Percentiles rank a stretch among this genome's conserved stretches.
Conservation (phyloP, 2,888 invertebrate genomes). For the Notodonta dromedarius region DNA sequence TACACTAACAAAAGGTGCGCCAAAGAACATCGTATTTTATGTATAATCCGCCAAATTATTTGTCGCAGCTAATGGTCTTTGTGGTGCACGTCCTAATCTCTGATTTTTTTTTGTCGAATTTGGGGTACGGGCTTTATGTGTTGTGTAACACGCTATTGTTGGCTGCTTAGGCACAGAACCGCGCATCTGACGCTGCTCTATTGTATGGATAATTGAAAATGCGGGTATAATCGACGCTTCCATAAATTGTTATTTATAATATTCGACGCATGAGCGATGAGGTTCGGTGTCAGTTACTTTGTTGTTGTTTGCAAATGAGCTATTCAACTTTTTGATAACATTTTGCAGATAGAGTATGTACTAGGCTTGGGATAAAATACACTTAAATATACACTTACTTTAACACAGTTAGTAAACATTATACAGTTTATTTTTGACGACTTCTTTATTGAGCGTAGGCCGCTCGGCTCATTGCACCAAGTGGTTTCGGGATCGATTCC, state of each 20-base stretch:
- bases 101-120: conserved; percentile 55
- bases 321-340: not conserved
- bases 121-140: conserved; percentile 64
- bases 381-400: too few relatives aligned
- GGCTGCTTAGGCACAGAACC: conserved; percentile 50
- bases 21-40: conserved; percentile 51
- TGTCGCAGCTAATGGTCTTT: conserved; percentile 65
- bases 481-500: too few relatives aligned
- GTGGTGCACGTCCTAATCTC: conserved; percentile 57
- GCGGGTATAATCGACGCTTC: conserved; percentile 71
- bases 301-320: not conserved
- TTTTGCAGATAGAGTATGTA: not conserved
- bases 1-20: conserved; percentile 50
- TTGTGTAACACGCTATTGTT: conserved; percentile 72
- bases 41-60: conserved; percentile 66
- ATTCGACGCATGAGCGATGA: conserved; percentile 6
- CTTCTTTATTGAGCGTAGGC: too few relatives aligned
- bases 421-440: too few relatives aligned
- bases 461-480: too few relatives aligned
- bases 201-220: conserved; percentile 72
- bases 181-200: conserved; percentile 59
- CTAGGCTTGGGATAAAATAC: too few relatives aligned
- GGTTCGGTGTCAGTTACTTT: not conserved
- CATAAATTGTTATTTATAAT: conserved; percentile 44
- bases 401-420: too few relatives aligned